phyloP scores from a whole-genome alignment of 2,113 vertebrate genomes.

The Phycodurus eques region DNA sequence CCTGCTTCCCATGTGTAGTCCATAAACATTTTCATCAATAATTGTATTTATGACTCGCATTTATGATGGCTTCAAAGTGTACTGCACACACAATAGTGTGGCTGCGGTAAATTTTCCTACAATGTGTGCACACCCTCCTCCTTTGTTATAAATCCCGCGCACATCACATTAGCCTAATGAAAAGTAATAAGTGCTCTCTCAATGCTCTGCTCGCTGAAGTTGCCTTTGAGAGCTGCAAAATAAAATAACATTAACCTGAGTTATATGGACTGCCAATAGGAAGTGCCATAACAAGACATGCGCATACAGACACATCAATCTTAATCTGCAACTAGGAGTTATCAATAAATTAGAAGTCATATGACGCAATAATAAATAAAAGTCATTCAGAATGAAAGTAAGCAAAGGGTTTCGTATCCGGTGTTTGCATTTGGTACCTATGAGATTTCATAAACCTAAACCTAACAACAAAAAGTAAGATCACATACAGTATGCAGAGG shows the following conservation, averaged over 20 bases:
- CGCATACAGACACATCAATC: slow-evolving; percentile 32
- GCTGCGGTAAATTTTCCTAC: slow-evolving; percentile 21
- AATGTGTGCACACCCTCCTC: slow-evolving; percentile 14
- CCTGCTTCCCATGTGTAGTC: slow-evolving; percentile 4
- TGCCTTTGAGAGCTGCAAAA: slow-evolving; percentile 56
- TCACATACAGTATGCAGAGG: too few species aligned
- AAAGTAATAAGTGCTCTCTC: slow-evolving; percentile 64
- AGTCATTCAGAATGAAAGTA: slow-evolving; percentile 32
- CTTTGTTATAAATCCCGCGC: slow-evolving; percentile 46
- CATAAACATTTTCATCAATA: slow-evolving; percentile 17
- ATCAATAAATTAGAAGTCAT: slow-evolving; percentile 41
- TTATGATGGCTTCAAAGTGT: slow-evolving; percentile 6
- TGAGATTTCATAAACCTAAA: background rate
- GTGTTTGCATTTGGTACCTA: background rate
- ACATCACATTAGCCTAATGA: slow-evolving; percentile 71
- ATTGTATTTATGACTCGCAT: slow-evolving; percentile 6
- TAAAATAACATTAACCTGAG: slow-evolving; percentile 71
- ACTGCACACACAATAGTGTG: slow-evolving; percentile 4
- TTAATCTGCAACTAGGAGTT: slow-evolving; percentile 49
- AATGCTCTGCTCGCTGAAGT: slow-evolving; percentile 63
- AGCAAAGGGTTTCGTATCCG: slow-evolving; percentile 28
- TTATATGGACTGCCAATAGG: slow-evolving; percentile 60
- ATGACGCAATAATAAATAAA: slow-evolving; percentile 52
- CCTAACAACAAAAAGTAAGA: too few species aligned
- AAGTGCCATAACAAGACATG: slow-evolving; percentile 47